These are phyloP conservation scores for Arenaria interpres DNA, from an alignment of 2,113 vertebrate species.

Conservation along the genomic window DNA sequence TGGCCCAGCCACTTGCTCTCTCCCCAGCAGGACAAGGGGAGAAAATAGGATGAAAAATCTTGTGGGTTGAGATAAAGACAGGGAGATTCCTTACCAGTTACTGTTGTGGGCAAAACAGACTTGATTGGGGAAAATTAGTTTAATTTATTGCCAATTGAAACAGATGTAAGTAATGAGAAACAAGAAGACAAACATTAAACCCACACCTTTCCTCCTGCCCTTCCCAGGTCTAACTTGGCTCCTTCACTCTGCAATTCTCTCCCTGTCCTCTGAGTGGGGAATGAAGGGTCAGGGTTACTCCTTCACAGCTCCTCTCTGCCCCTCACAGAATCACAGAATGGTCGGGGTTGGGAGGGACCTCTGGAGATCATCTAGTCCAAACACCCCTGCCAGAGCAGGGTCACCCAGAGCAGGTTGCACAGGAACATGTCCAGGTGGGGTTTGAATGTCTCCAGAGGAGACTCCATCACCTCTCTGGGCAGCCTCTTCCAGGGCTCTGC, in stretches of 20 bases:
- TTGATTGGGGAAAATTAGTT: neutral
- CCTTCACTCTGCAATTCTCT: neutral
- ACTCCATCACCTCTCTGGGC: no score
- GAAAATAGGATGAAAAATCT: neutral
- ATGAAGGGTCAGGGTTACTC: neutral
- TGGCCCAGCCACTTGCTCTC: accelerated
- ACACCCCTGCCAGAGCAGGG: no score
- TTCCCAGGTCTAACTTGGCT: neutral
- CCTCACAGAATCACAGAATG: no score
- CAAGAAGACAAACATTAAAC: neutral
- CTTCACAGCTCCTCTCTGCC: neutral
- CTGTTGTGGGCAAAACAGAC: neutral
- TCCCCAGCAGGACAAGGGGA: neutral
- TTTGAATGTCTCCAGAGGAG: no score
- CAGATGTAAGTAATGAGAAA: neutral
- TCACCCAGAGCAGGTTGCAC: no score
- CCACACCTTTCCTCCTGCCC: neutral
- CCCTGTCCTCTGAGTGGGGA: accelerated
- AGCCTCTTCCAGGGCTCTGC: no score
- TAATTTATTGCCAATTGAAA: neutral
- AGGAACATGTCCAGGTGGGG: no score
- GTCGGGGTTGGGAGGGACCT: no score
- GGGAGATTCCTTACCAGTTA: neutral
- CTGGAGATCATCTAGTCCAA: no score
- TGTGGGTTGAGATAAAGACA: neutral